Base-by-base conservation (phyloP, 37 sponge, comb jelly and placozoan species). In the Theonella swinhoei region DNA sequence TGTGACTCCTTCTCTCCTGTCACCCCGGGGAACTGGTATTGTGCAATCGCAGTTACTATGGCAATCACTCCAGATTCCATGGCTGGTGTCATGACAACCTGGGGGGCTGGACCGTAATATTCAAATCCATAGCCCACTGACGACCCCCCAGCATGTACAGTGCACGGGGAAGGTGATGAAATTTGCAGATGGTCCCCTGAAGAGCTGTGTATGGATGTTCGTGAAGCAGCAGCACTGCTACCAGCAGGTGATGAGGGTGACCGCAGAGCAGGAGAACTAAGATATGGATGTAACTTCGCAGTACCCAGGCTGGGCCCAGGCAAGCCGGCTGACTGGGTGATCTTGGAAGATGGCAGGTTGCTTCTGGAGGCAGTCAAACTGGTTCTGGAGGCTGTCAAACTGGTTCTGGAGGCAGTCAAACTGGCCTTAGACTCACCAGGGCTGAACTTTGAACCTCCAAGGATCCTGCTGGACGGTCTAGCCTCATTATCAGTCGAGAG, bases 81-180 rank as follows among this genome's bases (percentile, higher is more conserved):
- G 26, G 41, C 47, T 31, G 88, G 85, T 4, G 83, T 74, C 22
- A 91, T 37, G 0, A 68, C 47, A 22, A 88, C 64, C 20, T 66
- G 35, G 19, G 62, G 11, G 29, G 40, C 76, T 20, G 36, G 43
- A 4, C 77, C 72, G 32, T 37, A 60, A 25, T 64, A 81, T 62
- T 92, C 93, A 72, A 77, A 92, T 0, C 89, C 93, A 77, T 88
- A 92, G 8, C 72, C 36, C 42, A 88, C 38, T 11, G 43, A 32
- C 24, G 37, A 79, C 36, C 75, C 77, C 62, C 70, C 58, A 72
- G 76, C 80, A 40, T 75, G 74, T 22, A 92, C 80, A n/a, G 42
- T 0, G n/a, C 89, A 88, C 42, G 61, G 73, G 23, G 85, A 71
- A 0, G 83, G 83, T 0, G 40, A 29, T 7, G 24, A 42, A 32